Conservation (phyloP, 2,113 vertebrate species). For the Notiomystis cincta region DNA sequence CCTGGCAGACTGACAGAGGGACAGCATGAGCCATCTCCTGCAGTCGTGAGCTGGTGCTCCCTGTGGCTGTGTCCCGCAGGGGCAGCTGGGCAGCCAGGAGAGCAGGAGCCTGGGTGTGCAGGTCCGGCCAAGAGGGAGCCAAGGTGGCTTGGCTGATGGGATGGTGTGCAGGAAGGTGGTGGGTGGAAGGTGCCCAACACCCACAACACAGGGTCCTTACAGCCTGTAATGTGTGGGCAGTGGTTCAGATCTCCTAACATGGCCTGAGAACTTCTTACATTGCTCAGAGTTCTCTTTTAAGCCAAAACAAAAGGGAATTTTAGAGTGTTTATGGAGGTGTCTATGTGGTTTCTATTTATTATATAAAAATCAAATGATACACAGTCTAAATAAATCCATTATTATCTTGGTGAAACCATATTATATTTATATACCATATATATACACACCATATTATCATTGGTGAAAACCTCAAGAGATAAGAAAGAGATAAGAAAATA, state of each 20-base stretch:
- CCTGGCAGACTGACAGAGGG: background rate
- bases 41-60: accelerated
- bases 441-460: no score
- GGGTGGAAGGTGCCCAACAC: background rate
- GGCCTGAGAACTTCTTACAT: background rate
- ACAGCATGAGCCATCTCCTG: background rate
- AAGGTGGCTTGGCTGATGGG: background rate
- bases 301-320: background rate
- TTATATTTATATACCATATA: no score
- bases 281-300: background rate
- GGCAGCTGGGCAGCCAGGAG: accelerated
- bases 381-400: background rate
- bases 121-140: background rate
- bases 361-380: background rate
- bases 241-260: accelerated
- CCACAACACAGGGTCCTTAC: background rate
- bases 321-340: background rate
- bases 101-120: background rate
- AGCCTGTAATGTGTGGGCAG: background rate
- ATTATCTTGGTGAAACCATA: background rate
- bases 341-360: background rate
- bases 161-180: accelerated
- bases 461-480: background rate
- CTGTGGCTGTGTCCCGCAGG: accelerated
- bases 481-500: background rate